Conservation (phyloP, 2,113 vertebrate species). For the Chlamydotis undulata region DNA sequence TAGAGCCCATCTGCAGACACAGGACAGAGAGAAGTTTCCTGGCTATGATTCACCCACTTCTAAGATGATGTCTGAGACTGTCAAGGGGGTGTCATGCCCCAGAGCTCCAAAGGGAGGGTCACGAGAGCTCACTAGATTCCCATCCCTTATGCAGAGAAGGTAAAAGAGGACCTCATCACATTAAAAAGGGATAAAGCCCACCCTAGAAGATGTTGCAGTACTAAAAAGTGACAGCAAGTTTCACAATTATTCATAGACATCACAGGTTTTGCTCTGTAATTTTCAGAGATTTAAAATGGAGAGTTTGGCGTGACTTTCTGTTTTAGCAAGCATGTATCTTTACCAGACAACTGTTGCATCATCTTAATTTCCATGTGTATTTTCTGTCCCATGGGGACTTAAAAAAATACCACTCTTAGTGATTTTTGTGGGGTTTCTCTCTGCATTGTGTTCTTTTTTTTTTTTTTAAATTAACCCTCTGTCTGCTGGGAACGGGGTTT, state of each 20-base stretch:
- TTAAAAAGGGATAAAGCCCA: not conserved
- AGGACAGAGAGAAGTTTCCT: not conserved
- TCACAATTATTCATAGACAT: not conserved
- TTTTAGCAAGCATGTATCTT: not conserved
- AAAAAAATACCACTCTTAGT: not conserved
- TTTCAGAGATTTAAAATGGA: not conserved
- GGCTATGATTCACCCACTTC: not conserved
- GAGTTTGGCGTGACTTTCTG: not conserved
- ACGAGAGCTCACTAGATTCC: not conserved
- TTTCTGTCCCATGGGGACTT: not conserved
- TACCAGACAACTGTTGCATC: not conserved
- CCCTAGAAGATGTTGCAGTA: not conserved
- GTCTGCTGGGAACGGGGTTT: slow-evolving; percentile 48
- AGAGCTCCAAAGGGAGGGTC: not conserved
- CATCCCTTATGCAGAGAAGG: not conserved
- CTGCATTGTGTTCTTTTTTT: not conserved
- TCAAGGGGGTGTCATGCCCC: not conserved
- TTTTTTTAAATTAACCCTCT: slow-evolving; percentile 50
- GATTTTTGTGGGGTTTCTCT: not conserved
- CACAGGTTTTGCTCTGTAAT: not conserved
- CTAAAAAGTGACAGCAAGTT: not conserved
- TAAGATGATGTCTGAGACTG: not conserved
- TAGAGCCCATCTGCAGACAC: not conserved
- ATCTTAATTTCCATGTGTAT: not conserved
- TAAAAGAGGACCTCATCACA: not conserved